A percentile compares a stretch with the other conserved stretches of the same genome.
Conservation (phyloP, 1,140 invertebrate species). For the Calliopsis andreniformis region DNA sequence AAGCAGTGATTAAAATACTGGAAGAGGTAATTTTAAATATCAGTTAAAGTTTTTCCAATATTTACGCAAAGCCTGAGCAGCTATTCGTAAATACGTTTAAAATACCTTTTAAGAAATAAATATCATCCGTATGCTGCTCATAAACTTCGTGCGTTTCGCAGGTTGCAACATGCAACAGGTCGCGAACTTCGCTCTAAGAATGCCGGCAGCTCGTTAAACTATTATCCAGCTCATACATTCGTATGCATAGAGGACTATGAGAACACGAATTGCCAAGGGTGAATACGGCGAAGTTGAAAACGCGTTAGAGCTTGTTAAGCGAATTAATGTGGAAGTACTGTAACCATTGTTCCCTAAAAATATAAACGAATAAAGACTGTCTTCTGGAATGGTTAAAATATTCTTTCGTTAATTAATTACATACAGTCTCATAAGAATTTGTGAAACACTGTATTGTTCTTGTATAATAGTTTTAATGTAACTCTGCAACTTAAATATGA, state of each 20-base stretch:
- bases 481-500: too few relatives aligned
- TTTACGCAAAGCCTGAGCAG: too few relatives aligned
- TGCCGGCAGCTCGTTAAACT: conserved; percentile 73
- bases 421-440: background rate
- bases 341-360: background rate
- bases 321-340: background rate
- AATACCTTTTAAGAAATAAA: conserved; percentile 8
- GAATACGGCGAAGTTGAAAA: background rate
- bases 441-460: background rate
- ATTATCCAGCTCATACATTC: conserved; percentile 70
- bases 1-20: too few relatives aligned
- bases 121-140: conserved; percentile 32
- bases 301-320: conserved; percentile 3
- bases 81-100: too few relatives aligned
- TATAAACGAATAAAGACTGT: background rate
- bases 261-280: background rate
- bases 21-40: too few relatives aligned
- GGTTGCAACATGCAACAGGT: conserved; percentile 70
- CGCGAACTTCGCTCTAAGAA: conserved; percentile 70
- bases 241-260: conserved; percentile 58
- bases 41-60: too few relatives aligned
- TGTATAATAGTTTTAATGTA: too few relatives aligned
- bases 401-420: background rate
- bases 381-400: background rate
- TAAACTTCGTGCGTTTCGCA: background rate